Evolutionary conservation across 2,113 vertebrate species (phyloP), one percentile per base, ranked within the genome.

Genomic region (Corydoras maculifer): DNA sequence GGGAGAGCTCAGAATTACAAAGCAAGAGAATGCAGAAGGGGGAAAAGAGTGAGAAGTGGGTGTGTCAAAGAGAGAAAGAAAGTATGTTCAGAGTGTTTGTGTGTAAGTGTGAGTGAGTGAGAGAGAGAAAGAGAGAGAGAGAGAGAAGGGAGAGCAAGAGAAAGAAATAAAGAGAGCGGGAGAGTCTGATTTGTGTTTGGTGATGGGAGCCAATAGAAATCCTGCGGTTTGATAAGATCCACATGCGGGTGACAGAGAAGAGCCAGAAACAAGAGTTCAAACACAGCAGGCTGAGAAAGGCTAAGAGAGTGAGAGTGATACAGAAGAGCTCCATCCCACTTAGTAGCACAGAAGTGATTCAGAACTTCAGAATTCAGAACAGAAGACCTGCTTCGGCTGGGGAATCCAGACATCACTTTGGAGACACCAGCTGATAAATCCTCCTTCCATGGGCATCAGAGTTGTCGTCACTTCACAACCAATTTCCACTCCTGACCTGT

Each of bases 171-270:
- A 50, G 79, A 76, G 82, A 35, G 81, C 82, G 75, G 81, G 76
- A 78, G 72, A 73, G 80, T 72, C 80, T 78, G 88, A 84, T 87
- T 85, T 84, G 18, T 25, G 87, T 84, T 86, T 80, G 86, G 84
- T 66, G 85, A 79, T 80, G 74, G 14, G 88, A 91, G 89, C 90
- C 90, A 91, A 91, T 91, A 78, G 89, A 75, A 86, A 87, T 66
- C 85, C 77, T 80, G 70, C 83, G 31, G 83, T 66, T 76, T 75
- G 87, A 80, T 84, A 83, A 88, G 82, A 87, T 87, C 85, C 84
- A 75, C 81, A 75, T 79, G 88, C 87, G 77, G 69, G 84, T 65
- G 85, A 72, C 75, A 75, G 77, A 68, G 82, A 73, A 54, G 69
- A 85, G 84, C 63, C 86, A 88, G 86, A 81, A 83, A 85, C 62